phyloP scores from a whole-genome alignment of 2,888 invertebrate species.

The Limnephilus marmoratus region DNA sequence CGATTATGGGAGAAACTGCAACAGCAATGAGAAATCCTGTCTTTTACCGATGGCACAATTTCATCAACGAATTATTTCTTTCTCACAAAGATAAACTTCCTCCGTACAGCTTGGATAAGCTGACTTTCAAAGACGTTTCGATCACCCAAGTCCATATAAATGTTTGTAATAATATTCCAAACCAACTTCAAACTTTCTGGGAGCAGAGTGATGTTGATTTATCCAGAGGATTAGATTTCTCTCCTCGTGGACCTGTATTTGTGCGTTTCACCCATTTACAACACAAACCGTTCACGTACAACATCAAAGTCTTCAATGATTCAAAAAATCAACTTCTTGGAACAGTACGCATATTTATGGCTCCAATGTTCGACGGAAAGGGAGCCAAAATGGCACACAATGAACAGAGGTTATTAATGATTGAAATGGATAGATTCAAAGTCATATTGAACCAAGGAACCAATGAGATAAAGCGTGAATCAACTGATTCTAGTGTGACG shows the following conservation, averaged over 20 bases:
- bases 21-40: conserved; percentile 92
- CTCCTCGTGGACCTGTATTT: conserved; percentile 66
- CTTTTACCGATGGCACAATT: conserved; percentile 91
- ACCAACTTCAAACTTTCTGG: conserved; percentile 79
- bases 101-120: conserved; percentile 67
- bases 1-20: conserved; percentile 88
- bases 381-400: conserved; percentile 63
- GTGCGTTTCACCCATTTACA: conserved; percentile 68
- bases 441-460: conserved; percentile 78
- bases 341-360: conserved; percentile 70
- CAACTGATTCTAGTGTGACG: conserved; percentile 86
- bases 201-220: conserved; percentile 69
- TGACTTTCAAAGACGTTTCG: conserved; percentile 75
- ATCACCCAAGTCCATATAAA: conserved; percentile 75
- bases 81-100: conserved; percentile 79
- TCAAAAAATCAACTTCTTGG: conserved; percentile 62
- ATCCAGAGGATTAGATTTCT: conserved; percentile 70
- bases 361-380: conserved; percentile 68
- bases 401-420: conserved; percentile 69
- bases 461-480: conserved; percentile 82
- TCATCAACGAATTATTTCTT: conserved; percentile 85
- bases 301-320: conserved; percentile 60
- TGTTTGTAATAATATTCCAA: conserved; percentile 69
- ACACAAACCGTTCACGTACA: conserved; percentile 67
- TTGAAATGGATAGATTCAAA: conserved; percentile 69